Evolutionary conservation across 92 coral and sea anemone species (phyloP).

Genomic region (Phenganax stokvisi): DNA sequence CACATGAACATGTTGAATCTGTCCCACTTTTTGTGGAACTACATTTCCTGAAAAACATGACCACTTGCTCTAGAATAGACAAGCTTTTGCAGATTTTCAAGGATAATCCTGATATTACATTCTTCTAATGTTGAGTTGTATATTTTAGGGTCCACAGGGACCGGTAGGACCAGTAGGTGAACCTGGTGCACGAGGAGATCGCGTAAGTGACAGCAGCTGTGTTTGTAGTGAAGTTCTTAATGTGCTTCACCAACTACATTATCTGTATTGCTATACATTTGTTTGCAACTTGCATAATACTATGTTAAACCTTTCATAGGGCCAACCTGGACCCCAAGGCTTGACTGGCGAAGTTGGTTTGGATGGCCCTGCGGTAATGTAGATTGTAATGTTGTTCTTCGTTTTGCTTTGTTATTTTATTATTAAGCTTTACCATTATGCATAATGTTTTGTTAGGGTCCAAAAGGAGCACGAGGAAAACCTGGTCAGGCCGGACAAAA

Average conservation of each 20-base stretch:
- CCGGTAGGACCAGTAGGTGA: not conserved
- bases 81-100: no score
- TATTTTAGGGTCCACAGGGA: not conserved
- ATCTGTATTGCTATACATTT: not conserved
- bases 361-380: constrained; percentile 18
- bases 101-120: no score
- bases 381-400: not conserved
- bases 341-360: constrained; percentile 28
- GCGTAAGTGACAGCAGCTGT: not conserved
- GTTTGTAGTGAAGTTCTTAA: no score
- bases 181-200: constrained; percentile 11
- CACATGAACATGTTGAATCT: no score
- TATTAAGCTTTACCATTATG: not conserved
- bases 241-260: no score
- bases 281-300: not conserved
- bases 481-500: not conserved
- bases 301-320: constrained; percentile 1
- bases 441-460: constrained; percentile 13
- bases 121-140: not conserved
- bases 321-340: constrained; percentile 17
- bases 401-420: not conserved
- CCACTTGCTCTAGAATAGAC: no score
- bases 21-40: no score
- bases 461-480: constrained; percentile 22
- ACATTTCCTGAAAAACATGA: no score